Conservation (phyloP, 2,797 vertebrate genomes). For the Oreonectes daqikongensis region DNA sequence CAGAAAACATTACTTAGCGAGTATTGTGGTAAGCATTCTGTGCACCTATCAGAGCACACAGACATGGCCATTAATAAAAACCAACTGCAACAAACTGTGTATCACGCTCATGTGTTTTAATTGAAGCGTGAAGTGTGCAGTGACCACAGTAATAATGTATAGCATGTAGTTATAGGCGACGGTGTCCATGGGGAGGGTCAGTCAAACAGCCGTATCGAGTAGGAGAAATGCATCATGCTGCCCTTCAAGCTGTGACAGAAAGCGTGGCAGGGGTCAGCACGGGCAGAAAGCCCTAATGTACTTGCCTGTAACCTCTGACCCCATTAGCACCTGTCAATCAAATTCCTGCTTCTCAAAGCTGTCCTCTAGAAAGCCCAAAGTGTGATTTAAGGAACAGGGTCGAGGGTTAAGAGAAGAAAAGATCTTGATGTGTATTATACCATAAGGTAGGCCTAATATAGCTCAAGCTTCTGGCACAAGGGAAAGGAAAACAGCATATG, state of each 20-base stretch:
- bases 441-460: neutral
- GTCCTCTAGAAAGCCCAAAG: conserved; percentile 21
- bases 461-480: neutral
- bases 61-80: conserved; percentile 17
- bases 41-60: neutral
- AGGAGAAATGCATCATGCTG: conserved; percentile 57
- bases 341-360: conserved; percentile 63
- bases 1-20: conserved; percentile 22
- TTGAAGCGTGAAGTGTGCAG: conserved; percentile 9
- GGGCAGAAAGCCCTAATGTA: conserved; percentile 73
- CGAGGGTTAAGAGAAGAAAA: conserved; percentile 20
- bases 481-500: neutral
- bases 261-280: conserved; percentile 63
- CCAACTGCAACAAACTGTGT: conserved; percentile 24
- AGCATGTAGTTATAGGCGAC: conserved; percentile 10
- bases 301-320: conserved; percentile 63
- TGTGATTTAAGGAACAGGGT: conserved; percentile 14
- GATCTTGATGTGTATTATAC: conserved; percentile 13
- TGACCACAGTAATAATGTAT: conserved; percentile 28
- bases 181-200: conserved; percentile 33
- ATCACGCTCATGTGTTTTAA: neutral
- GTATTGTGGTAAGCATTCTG: conserved; percentile 23
- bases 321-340: conserved; percentile 68
- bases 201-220: conserved; percentile 32
- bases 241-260: conserved; percentile 55